Conservation (phyloP, 2,888 invertebrate species). For the Diabrotica balteata region DNA sequence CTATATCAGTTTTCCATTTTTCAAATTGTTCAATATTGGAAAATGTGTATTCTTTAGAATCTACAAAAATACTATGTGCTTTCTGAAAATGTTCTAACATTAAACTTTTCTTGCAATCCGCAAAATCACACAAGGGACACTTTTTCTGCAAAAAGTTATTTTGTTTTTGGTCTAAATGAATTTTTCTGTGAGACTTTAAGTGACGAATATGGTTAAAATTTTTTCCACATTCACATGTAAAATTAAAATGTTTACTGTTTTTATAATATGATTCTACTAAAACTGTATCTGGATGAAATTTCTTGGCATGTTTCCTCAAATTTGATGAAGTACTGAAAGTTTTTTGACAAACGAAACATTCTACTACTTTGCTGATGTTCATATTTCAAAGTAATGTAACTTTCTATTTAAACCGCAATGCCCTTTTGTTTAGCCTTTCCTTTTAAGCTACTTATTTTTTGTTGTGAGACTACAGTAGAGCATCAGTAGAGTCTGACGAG, state of each 20-base stretch:
- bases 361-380: neutral
- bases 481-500: too few relatives aligned
- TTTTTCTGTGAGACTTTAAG: neutral
- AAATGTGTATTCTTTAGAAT: constrained; percentile 13
- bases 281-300: constrained; percentile 2
- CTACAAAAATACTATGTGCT: constrained; percentile 9
- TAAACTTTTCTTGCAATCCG: neutral
- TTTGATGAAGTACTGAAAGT: constrained; percentile 12
- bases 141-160: constrained; percentile 3
- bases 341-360: constrained; percentile 8
- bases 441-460: too few relatives aligned
- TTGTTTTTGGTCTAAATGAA: neutral
- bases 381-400: neutral
- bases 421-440: too few relatives aligned
- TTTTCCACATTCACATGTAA: constrained; percentile 12
- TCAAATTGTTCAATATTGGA: constrained; percentile 13
- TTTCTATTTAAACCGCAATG: too few relatives aligned
- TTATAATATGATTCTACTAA: constrained; percentile 2
- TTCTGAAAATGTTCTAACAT: constrained; percentile 15
- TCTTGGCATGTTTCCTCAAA: constrained; percentile 14
- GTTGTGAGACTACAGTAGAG: too few relatives aligned
- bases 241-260: constrained; percentile 11
- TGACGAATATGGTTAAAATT: constrained; percentile 9
- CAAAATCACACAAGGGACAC: constrained; percentile 13
- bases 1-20: constrained; percentile 18